phyloP scores from a whole-genome alignment of 1,140 invertebrate species.

The Octopus bimaculoides region DNA sequence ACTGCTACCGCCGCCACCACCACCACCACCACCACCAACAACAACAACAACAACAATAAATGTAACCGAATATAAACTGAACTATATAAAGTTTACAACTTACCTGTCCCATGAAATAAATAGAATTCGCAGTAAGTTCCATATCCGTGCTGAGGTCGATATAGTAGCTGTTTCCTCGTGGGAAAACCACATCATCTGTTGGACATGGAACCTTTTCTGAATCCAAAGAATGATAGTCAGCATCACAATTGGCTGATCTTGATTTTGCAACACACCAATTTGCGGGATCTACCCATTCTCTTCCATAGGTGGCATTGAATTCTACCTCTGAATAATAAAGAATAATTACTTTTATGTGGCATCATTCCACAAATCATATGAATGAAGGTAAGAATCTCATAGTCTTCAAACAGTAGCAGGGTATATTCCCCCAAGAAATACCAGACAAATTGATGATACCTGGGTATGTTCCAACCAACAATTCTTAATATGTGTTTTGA shows the following conservation, averaged over 20 bases:
- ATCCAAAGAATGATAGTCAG: constrained; percentile 27
- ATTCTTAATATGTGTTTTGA: too few species aligned
- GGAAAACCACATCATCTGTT: constrained; percentile 43
- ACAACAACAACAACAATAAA: too few species aligned
- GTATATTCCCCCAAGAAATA: too few species aligned
- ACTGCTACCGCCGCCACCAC: too few species aligned
- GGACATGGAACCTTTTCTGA: constrained; percentile 43
- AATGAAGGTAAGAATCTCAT: constrained; percentile 34
- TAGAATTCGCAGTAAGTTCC: constrained; percentile 33
- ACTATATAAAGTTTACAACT: not conserved
- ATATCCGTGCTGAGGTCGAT: constrained; percentile 34
- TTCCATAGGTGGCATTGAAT: constrained; percentile 36
- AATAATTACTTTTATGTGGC: not conserved
- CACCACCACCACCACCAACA: too few species aligned
- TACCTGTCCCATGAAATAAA: constrained; percentile 43
- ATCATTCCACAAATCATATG: not conserved
- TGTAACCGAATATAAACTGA: too few species aligned
- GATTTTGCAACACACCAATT: constrained; percentile 44
- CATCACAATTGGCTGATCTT: constrained; percentile 28
- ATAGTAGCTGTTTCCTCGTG: constrained; percentile 37
- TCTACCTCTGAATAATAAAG: constrained; percentile 32
- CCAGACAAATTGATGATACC: too few species aligned
- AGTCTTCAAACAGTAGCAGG: constrained; percentile 30
- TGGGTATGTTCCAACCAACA: too few species aligned
- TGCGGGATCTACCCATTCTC: constrained; percentile 39